Evolutionary conservation across 2,888 invertebrate species (phyloP).

Genomic region (Drosophila yooni): DNA sequence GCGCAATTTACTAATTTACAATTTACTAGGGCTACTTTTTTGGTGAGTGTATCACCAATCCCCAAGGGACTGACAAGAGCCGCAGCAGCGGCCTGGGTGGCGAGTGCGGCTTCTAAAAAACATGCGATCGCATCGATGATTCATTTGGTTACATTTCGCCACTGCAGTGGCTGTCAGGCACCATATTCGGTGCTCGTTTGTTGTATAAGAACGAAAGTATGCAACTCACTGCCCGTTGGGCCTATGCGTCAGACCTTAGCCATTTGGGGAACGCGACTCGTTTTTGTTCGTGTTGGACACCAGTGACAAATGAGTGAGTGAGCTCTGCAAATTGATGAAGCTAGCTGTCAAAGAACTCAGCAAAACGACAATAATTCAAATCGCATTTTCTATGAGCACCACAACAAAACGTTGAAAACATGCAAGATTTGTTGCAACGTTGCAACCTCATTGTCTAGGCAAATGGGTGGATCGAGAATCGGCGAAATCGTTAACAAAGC

Average conservation of each 20-base stretch:
- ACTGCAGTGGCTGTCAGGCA: slow-evolving; percentile 39
- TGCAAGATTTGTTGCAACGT: not conserved
- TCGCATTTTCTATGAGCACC: not conserved
- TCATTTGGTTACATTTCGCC: slow-evolving; percentile 72
- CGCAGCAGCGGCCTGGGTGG: slow-evolving; percentile 62
- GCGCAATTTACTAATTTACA: not conserved
- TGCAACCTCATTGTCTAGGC: not conserved
- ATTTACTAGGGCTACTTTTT: too few species aligned
- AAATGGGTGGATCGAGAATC: not conserved
- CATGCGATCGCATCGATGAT: slow-evolving; percentile 51
- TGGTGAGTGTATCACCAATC: slow-evolving; percentile 33
- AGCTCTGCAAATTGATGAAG: not conserved
- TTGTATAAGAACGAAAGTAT: slow-evolving; percentile 30
- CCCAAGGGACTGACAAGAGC: slow-evolving; percentile 2
- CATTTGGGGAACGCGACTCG: slow-evolving; percentile 41
- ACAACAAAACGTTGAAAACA: not conserved
- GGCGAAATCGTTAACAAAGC: not conserved
- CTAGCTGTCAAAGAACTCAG: not conserved
- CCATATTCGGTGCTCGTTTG: slow-evolving; percentile 18
- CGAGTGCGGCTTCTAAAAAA: slow-evolving; percentile 37
- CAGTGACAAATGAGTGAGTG: slow-evolving; percentile 6
- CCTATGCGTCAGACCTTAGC: slow-evolving; percentile 66
- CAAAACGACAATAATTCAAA: not conserved
- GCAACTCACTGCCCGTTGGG: slow-evolving; percentile 38
- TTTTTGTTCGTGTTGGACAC: not conserved